Evolutionary conservation across 1,140 invertebrate genomes (phyloP), one percentile per base, ranked within the genome.

Genomic region (Ceratina japonica): DNA sequence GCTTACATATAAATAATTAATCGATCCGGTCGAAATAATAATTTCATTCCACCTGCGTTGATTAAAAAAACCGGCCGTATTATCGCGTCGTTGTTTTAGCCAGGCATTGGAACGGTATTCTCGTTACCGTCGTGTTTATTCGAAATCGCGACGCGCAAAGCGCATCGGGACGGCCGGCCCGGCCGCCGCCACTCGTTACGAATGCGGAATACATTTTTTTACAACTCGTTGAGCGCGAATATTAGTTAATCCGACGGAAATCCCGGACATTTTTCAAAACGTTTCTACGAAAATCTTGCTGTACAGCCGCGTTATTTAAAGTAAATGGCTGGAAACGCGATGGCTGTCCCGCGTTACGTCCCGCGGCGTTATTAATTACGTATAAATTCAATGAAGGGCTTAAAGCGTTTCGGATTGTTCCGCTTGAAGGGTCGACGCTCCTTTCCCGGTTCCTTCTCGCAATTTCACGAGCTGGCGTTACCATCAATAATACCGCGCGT

Each of bases 401-500:
- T 18, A 1, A 22, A 44, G 12, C 1, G 7, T 61, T 31, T 58
- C 56, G 15, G n/a, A 10, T 69, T 51, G 20, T 76, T 70, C 16
- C 15, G 10, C 13, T 27, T 75, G 13, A 54, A 74, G 61, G 22
- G 2, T 16, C 2, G 20, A 1, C 13, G 13, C n/a, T 37, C 5
- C 15, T 16, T 16, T 2, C 54, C 10, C 15, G 10, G n/a, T 18
- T 15, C 2, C 2, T 27, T 54, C 22, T 22, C 16, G 13, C 1
- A 1, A 18, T 18, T 54, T 54, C 52, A 54, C 52, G 52, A 18
- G 7, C 22, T 8, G 20, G 27, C 13, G 16, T 13, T 16, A 2
- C 24, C 62, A 75, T 75, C 62, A 66, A 75, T 27, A 58, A 63
- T 66, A 58, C 27, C 15, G 4, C 16, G 16, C 27, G 71, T 62